Conservation (phyloP, 2,797 vertebrate genomes). For the Rhyacichthys aspro region DNA sequence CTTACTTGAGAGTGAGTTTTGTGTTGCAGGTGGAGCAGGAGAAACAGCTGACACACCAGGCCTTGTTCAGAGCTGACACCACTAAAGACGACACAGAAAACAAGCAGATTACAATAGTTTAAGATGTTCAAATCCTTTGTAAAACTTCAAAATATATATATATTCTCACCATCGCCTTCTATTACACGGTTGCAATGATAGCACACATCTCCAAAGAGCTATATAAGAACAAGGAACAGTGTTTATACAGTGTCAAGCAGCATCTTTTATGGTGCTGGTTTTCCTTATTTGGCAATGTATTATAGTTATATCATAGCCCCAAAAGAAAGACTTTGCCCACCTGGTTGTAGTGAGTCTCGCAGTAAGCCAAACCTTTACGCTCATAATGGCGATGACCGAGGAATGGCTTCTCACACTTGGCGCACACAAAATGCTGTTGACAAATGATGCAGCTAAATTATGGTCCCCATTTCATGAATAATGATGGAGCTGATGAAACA, state of each 20-base stretch:
- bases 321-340: slow-evolving; percentile 67
- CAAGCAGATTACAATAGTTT: background rate
- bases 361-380: slow-evolving; percentile 96
- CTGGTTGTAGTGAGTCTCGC: slow-evolving; percentile 99
- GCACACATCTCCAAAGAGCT: slow-evolving; percentile 98
- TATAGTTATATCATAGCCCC: background rate
- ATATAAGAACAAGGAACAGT: slow-evolving; percentile 27
- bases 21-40: slow-evolving; percentile 98
- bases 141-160: too few relatives aligned
- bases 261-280: background rate
- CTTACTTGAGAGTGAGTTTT: slow-evolving; percentile 99
- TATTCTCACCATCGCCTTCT: slow-evolving; percentile 94
- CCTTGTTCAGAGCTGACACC: slow-evolving; percentile 98
- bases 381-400: slow-evolving; percentile 98
- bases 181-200: slow-evolving; percentile 99
- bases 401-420: slow-evolving; percentile 94
- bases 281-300: background rate
- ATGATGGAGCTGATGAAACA: too few relatives aligned
- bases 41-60: slow-evolving; percentile 98
- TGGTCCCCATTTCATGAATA: too few relatives aligned
- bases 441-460: slow-evolving; percentile 3
- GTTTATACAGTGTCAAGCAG: slow-evolving; percentile 1
- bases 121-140: too few relatives aligned
- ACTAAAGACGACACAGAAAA: slow-evolving; percentile 71
- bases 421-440: slow-evolving; percentile 84